Evolutionary conservation across 2,113 vertebrate species (phyloP).

Genomic region (Columba livia): DNA sequence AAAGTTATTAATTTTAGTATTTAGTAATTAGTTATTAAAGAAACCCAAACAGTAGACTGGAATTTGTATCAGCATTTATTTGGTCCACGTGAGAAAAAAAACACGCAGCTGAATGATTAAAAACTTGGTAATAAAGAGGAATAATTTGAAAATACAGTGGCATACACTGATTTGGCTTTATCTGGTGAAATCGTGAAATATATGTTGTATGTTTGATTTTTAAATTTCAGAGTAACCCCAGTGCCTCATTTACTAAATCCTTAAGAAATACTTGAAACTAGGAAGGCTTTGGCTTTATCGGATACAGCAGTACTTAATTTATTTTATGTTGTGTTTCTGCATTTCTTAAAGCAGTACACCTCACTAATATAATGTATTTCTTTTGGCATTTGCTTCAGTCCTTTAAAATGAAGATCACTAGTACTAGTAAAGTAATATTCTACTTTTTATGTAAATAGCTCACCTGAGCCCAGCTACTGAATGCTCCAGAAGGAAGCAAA

Average conservation of each 20-base stretch:
- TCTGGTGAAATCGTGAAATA: background rate
- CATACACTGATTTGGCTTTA: background rate
- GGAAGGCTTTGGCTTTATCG: background rate
- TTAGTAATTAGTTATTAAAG: background rate
- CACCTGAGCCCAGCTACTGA: background rate
- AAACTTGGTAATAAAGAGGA: background rate
- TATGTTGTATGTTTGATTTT: background rate
- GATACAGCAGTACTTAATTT: background rate
- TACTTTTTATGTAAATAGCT: background rate
- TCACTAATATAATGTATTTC: background rate
- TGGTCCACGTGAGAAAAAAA: background rate
- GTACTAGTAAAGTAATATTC: background rate
- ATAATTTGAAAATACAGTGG: background rate
- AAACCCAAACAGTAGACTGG: background rate
- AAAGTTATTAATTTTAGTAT: background rate
- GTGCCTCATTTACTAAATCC: background rate
- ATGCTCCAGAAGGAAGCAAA: background rate
- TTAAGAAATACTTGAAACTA: background rate
- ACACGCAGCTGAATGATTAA: background rate
- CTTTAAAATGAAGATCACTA: background rate
- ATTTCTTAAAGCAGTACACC: background rate
- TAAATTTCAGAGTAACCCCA: background rate
- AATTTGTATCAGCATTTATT: background rate
- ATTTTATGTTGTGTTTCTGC: background rate
- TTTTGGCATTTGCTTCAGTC: background rate